Evolutionary conservation across 2,888 invertebrate genomes (phyloP).

Genomic region (Lithophane socia): DNA sequence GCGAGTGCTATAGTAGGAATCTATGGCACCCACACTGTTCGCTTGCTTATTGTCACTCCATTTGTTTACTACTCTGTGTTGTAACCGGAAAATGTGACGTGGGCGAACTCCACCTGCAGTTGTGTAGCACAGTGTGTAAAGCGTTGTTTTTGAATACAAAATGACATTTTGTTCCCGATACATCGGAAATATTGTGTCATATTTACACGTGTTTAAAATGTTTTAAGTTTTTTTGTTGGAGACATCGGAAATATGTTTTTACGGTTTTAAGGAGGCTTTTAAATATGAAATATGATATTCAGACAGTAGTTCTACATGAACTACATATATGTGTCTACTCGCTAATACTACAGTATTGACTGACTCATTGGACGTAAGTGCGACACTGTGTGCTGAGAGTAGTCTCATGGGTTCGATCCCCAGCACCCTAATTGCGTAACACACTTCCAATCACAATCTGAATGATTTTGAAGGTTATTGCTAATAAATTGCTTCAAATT

Average conservation of each 20-base stretch:
- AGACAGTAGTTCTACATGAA: not conserved
- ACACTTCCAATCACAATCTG: no score
- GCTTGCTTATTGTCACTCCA: slow-evolving; percentile 19
- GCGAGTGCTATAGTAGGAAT: not conserved
- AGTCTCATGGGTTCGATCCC: no score
- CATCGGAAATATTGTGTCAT: slow-evolving; percentile 56
- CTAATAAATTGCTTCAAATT: no score
- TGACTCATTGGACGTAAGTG: no score
- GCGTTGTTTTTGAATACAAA: slow-evolving; percentile 64
- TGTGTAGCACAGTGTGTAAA: slow-evolving; percentile 60
- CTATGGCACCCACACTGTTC: not conserved
- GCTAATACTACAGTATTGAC: no score
- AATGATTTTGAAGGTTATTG: no score
- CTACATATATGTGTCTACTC: not conserved
- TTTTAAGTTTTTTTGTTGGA: not conserved
- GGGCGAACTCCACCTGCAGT: slow-evolving; percentile 67
- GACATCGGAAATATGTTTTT: not conserved
- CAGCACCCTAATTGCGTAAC: no score
- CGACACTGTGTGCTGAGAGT: no score
- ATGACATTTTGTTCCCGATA: slow-evolving; percentile 48
- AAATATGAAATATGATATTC: not conserved
- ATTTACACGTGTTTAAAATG: slow-evolving; percentile 48
- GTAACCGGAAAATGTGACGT: slow-evolving; percentile 62
- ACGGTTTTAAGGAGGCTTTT: not conserved
- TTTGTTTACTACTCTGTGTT: slow-evolving; percentile 22